A percentile compares a stretch with the other conserved stretches of the same genome.
These are phyloP conservation scores for Metalampra italica DNA, from an alignment of 2,888 invertebrate genomes.

Conservation along the genomic window DNA sequence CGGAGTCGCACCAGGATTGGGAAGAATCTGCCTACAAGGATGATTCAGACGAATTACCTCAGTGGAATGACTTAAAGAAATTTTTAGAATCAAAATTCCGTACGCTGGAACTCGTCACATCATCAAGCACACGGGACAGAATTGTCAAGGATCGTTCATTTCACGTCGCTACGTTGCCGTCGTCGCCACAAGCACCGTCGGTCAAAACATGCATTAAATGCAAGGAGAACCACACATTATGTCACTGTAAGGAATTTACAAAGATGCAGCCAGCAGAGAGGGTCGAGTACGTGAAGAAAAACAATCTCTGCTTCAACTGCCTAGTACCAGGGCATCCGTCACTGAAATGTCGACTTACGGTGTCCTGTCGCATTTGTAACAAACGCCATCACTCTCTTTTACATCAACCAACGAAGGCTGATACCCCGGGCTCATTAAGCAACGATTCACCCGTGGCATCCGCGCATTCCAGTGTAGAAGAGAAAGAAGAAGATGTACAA, in stretches of 20 bases:
- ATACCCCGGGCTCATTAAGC: background rate
- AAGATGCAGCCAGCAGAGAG: too few relatives aligned
- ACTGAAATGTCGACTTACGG: slow-evolving; percentile 9
- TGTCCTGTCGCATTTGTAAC: slow-evolving; percentile 13
- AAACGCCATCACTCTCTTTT: slow-evolving; percentile 15
- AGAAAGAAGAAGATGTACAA: slow-evolving; percentile 5
- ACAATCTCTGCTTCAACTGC: slow-evolving; percentile 13
- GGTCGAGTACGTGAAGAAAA: too few relatives aligned
- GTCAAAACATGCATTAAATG: too few relatives aligned
- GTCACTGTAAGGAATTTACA: too few relatives aligned
- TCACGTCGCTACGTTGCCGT: too few relatives aligned
- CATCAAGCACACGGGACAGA: too few relatives aligned
- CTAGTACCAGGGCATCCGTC: slow-evolving; percentile 11
- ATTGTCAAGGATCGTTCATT: too few relatives aligned
- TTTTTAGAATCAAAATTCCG: slow-evolving; percentile 24
- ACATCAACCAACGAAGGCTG: slow-evolving; percentile 8
- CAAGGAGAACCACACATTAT: too few relatives aligned
- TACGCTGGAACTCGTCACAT: too few relatives aligned
- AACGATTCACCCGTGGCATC: background rate
- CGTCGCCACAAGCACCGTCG: too few relatives aligned
- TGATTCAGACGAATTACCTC: slow-evolving; percentile 12
- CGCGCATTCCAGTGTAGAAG: slow-evolving; percentile 2
- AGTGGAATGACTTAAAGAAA: slow-evolving; percentile 12
- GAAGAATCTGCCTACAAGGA: slow-evolving; percentile 9
- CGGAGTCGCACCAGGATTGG: slow-evolving; percentile 15